phyloP scores from a whole-genome alignment of 2,888 invertebrate genomes.

The Bombylius major region DNA sequence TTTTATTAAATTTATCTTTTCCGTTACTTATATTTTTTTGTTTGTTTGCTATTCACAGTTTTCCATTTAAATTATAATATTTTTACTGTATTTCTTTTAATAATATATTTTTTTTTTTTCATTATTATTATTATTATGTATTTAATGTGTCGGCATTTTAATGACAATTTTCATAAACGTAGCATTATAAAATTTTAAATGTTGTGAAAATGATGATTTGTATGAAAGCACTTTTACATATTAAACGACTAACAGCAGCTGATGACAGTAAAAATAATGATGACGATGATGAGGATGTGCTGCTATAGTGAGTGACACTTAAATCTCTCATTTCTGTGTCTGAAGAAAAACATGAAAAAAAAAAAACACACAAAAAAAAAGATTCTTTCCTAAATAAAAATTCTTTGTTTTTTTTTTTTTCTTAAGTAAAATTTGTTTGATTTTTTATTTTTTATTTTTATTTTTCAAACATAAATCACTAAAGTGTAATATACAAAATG shows the following conservation, averaged over 20 bases:
- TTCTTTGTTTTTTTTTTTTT: not conserved
- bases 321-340: conserved; percentile 14
- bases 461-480: no score
- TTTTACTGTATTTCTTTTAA: no score
- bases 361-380: not conserved
- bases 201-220: conserved; percentile 1
- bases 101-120: no score
- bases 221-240: conserved; percentile 4
- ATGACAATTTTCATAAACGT: not conserved
- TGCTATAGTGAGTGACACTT: conserved; percentile 14
- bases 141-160: no score
- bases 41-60: no score
- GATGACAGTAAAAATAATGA: not conserved
- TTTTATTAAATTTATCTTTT: no score
- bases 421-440: not conserved
- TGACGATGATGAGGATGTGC: conserved; percentile 6
- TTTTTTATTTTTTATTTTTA: no score
- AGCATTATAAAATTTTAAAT: conserved; percentile 4
- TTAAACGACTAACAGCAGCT: conserved; percentile 1
- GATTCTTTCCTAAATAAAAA: not conserved
- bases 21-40: no score
- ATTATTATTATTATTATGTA: no score
- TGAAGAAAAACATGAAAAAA: not conserved
- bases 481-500: no score
- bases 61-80: no score